These are phyloP conservation scores for Trichomalopsis sarcophagae DNA, from an alignment of 1,140 invertebrate species.

Conservation along the genomic window DNA sequence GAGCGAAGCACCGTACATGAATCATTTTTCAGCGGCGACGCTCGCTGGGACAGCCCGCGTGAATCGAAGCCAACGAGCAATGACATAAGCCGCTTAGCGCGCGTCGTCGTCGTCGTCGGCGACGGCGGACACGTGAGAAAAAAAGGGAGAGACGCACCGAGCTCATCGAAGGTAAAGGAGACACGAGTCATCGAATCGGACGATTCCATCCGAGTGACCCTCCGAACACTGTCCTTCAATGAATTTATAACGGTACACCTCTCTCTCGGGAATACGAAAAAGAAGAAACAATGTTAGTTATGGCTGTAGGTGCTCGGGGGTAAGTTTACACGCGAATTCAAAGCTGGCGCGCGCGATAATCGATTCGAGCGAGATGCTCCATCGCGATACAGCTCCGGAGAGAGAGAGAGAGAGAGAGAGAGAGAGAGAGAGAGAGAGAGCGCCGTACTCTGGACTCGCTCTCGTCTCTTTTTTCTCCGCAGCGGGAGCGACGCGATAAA, in stretches of 20 bases:
- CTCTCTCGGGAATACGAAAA: background rate
- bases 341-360: slow-evolving; percentile 24
- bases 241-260: background rate
- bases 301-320: background rate
- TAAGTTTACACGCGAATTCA: background rate
- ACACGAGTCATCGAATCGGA: slow-evolving; percentile 24
- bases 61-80: slow-evolving; percentile 45
- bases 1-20: slow-evolving; percentile 26
- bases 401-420: background rate
- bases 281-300: background rate
- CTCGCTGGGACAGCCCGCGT: background rate
- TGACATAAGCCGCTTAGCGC: slow-evolving; percentile 44
- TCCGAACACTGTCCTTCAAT: background rate
- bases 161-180: background rate
- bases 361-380: slow-evolving; percentile 27
- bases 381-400: background rate
- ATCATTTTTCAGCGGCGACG: slow-evolving; percentile 25
- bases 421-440: background rate
- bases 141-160: background rate
- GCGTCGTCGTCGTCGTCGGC: background rate
- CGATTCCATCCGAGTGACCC: slow-evolving; percentile 14
- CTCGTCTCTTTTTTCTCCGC: background rate
- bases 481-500: slow-evolving; percentile 37
- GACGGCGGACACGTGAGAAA: slow-evolving; percentile 4
- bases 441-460: too few relatives aligned